Conservation (phyloP, 2,888 invertebrate genomes). For the Xylota segnis region DNA sequence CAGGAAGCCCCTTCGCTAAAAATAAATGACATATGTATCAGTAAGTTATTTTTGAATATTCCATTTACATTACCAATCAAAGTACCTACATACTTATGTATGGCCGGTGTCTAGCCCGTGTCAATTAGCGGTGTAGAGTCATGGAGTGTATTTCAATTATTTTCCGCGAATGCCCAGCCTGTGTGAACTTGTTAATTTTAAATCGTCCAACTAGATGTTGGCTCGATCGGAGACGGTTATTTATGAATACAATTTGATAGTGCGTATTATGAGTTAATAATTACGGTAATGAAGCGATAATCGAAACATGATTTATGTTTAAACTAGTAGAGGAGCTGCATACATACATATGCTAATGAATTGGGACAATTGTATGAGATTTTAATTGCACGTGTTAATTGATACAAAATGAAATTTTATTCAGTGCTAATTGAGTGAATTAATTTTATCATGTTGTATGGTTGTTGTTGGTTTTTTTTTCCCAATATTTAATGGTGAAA, state of each 20-base stretch:
- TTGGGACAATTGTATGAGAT: neutral
- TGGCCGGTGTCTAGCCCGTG: constrained; percentile 17
- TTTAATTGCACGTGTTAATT: constrained; percentile 38
- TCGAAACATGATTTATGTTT: neutral
- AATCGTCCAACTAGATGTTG: neutral
- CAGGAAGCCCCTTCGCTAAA: neutral
- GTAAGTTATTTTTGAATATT: constrained; percentile 29
- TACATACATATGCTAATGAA: neutral
- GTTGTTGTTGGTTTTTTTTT: neutral
- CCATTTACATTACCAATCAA: constrained; percentile 25
- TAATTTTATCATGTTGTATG: neutral
- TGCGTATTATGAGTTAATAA: neutral
- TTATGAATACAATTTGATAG: constrained; percentile 5
- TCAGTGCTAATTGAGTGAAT: constrained; percentile 21
- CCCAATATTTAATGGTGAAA: neutral
- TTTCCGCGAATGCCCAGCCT: neutral
- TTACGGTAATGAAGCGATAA: neutral
- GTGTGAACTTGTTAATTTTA: neutral
- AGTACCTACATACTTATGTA: neutral
- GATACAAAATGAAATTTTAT: constrained; percentile 1
- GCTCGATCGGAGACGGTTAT: neutral
- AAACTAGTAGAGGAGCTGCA: neutral
- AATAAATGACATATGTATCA: constrained; percentile 11
- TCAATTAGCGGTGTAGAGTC: constrained; percentile 38
- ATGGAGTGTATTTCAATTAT: neutral